phyloP scores from a whole-genome alignment of 2,797 vertebrate genomes.

The Pelodytes ibericus region DNA sequence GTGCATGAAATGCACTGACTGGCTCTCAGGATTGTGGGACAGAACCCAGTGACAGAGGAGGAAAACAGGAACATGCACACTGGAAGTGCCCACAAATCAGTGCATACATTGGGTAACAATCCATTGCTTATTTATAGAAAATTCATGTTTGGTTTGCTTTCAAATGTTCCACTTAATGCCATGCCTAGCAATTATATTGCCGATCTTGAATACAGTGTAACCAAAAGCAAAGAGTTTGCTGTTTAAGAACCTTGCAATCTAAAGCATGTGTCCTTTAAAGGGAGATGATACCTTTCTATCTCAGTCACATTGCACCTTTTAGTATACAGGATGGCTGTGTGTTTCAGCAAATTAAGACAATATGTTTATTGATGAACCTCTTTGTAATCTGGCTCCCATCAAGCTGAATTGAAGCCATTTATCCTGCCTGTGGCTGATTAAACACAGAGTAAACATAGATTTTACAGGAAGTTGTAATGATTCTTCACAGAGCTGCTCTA shows the following conservation, averaged over 20 bases:
- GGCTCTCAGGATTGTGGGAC: no score
- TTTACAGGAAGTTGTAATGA: constrained; percentile 72
- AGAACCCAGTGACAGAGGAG: no score
- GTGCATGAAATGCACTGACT: no score
- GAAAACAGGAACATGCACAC: no score
- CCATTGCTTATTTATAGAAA: no score
- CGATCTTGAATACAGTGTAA: no score
- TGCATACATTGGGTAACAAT: no score
- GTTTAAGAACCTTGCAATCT: background rate
- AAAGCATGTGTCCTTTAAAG: background rate
- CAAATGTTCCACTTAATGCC: no score
- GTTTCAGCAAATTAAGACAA: constrained; percentile 73
- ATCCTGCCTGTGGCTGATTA: constrained; percentile 90
- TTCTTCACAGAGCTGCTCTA: constrained; percentile 74
- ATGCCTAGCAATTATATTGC: no score
- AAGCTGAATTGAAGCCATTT: constrained; percentile 94
- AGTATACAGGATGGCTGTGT: constrained; percentile 62
- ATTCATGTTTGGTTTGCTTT: no score
- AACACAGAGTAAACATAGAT: constrained; percentile 77
- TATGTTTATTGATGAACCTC: constrained; percentile 68
- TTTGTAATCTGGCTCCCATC: constrained; percentile 79
- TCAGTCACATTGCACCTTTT: background rate
- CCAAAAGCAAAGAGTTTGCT: no score
- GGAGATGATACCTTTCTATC: background rate
- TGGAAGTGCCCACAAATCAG: no score